Base-by-base conservation (phyloP, 2,888 invertebrate species). In the Leptinotarsa peninsularis region DNA sequence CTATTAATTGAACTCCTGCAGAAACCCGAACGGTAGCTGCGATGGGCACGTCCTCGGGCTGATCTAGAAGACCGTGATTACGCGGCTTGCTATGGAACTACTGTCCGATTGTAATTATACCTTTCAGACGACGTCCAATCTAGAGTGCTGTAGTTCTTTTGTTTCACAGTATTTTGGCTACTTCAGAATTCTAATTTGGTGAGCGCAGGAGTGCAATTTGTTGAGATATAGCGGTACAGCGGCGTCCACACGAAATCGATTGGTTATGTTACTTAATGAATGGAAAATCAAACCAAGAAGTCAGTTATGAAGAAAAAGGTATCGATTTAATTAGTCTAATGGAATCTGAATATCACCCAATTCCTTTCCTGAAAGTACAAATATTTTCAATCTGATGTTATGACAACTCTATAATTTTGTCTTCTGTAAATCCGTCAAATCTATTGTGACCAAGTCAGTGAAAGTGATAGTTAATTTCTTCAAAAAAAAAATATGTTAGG, bases 21-120 rank as follows among this genome's bases (percentile, higher is more conserved):
- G 73, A 79, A 70, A 77, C 80, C 78, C 78, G 84, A 86, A 86
- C 86, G 85, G 86, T 86, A 86, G 86, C 86, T 78, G 82, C 79
- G 80, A 79, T 82, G 81, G 81, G 82, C 78, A 81, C 79, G 78
- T 82, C 82, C 82, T 78, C 81, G 80, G 82, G 82, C 80, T 77
- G 80, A 82, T 82, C 80, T 83, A 84, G 77, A 73, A 75, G 83
- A 81, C 85, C 84, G 85, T 86, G 87, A 87, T 87, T 87, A 87
- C 83, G 79, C 82, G 78, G 76, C 75, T 83, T 81, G 84, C 86
- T 86, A 86, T 86, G 85, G 85, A 86, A 87, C 87, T 86, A 87
- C 87, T 86, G 86, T 86, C 86, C 86, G 83, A 83, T 82, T 82
- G 84, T 86, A 87, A 87, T 87, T 87, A 86, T 84, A 87, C 82